phyloP scores from a whole-genome alignment of 2,888 invertebrate species.

The Fissipunctia ypsillon region DNA sequence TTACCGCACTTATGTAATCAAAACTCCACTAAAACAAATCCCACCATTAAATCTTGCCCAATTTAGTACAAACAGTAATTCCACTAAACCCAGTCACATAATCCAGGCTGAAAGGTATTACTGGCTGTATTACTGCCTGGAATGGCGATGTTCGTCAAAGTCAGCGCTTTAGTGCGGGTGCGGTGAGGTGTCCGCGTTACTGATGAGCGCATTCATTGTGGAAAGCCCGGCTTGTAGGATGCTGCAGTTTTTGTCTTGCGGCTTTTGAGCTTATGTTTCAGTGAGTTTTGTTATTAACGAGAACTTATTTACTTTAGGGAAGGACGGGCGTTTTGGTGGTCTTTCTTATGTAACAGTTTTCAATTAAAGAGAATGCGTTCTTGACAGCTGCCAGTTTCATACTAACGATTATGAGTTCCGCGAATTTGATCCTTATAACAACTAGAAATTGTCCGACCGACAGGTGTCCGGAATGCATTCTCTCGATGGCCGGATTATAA shows the following conservation, averaged over 20 bases:
- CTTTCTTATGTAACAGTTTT: background rate
- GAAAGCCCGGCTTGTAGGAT: background rate
- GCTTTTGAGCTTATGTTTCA: background rate
- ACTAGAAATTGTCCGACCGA: too few species aligned
- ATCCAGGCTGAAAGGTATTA: constrained; percentile 40
- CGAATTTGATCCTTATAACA: too few species aligned
- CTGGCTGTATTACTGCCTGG: constrained; percentile 3
- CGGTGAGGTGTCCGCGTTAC: constrained; percentile 30
- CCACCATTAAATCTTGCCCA: constrained; percentile 32
- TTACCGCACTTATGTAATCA: constrained; percentile 1
- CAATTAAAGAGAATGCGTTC: too few species aligned
- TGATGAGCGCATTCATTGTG: constrained; percentile 60
- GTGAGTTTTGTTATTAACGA: background rate
- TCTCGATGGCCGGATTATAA: too few species aligned
- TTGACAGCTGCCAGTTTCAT: too few species aligned
- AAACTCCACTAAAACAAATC: constrained; percentile 21
- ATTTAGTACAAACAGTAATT: constrained; percentile 27
- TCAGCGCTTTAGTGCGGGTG: constrained; percentile 32
- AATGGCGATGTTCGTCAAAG: constrained; percentile 52
- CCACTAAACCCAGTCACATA: constrained; percentile 38
- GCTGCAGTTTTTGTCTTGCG: constrained; percentile 14
- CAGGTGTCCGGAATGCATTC: too few species aligned
- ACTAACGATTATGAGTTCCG: too few species aligned
- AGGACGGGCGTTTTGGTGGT: background rate
- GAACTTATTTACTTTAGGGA: background rate